These are phyloP conservation scores for Saccostrea cuccullata DNA, from an alignment of 1,140 invertebrate genomes.

Conservation along the genomic window DNA sequence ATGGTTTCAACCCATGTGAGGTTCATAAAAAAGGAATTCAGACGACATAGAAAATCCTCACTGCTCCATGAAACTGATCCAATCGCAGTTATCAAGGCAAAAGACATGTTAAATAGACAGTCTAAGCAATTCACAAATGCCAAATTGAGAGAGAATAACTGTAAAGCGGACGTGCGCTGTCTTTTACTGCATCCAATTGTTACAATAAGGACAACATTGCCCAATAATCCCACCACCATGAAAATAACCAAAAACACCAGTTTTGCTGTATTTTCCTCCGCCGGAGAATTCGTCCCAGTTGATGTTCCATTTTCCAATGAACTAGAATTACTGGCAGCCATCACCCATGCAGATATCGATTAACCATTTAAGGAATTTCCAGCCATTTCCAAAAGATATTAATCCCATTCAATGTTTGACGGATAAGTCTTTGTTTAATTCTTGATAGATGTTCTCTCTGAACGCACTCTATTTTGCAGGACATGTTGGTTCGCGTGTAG, in stretches of 20 bases:
- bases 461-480: not conserved
- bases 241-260: constrained; percentile 69
- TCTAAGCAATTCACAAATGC: constrained; percentile 68
- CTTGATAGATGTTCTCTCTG: not conserved
- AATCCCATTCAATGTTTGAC: not conserved
- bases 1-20: constrained; percentile 64
- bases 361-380: not conserved
- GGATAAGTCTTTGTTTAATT: not conserved
- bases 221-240: constrained; percentile 66
- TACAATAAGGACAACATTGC: constrained; percentile 67
- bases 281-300: not conserved
- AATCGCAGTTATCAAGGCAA: constrained; percentile 76
- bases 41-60: constrained; percentile 62
- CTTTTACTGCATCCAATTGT: constrained; percentile 65
- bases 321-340: constrained; percentile 39
- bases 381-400: not conserved
- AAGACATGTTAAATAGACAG: constrained; percentile 75
- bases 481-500: not conserved
- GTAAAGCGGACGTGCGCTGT: constrained; percentile 60
- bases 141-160: constrained; percentile 70
- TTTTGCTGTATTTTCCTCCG: constrained; percentile 50
- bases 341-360: constrained; percentile 10
- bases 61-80: constrained; percentile 59
- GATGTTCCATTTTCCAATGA: constrained; percentile 15
- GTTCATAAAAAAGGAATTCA: constrained; percentile 71